Percentiles rank a stretch among this genome's conserved stretches.
Conservation (phyloP, 2,113 vertebrate genomes). For the Pandion haliaetus region DNA sequence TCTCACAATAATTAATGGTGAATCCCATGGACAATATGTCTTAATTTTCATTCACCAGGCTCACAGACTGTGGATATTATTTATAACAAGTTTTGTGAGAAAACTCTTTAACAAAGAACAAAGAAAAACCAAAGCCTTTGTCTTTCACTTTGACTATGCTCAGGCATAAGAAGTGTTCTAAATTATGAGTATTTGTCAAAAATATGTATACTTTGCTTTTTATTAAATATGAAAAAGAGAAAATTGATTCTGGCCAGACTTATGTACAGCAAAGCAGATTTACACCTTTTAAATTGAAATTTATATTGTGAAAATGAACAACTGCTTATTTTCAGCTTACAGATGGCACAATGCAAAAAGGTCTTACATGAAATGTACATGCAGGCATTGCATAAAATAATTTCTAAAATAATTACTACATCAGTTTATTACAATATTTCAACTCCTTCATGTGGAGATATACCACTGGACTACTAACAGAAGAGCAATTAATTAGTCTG, state of each 20-base stretch:
- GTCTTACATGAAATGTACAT: background rate
- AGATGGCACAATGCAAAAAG: background rate
- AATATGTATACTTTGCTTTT: background rate
- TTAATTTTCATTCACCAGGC: background rate
- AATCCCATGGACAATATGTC: background rate
- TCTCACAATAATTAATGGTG: constrained; percentile 2
- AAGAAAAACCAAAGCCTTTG: background rate
- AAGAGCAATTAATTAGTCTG: background rate
- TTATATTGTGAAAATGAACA: background rate
- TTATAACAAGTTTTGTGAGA: background rate
- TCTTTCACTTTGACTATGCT: background rate
- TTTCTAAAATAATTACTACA: background rate
- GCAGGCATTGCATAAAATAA: background rate
- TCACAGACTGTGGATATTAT: background rate
- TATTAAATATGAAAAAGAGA: background rate
- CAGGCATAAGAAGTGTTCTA: background rate
- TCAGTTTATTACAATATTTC: background rate
- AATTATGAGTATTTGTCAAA: background rate
- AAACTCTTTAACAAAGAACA: background rate
- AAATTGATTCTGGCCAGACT: background rate
- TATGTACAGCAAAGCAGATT: background rate
- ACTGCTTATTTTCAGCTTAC: background rate
- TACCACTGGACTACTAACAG: background rate
- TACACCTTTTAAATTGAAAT: background rate
- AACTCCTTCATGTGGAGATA: background rate